phyloP scores from a whole-genome alignment of 2,797 vertebrate species.

The Macrochelys suwanniensis region DNA sequence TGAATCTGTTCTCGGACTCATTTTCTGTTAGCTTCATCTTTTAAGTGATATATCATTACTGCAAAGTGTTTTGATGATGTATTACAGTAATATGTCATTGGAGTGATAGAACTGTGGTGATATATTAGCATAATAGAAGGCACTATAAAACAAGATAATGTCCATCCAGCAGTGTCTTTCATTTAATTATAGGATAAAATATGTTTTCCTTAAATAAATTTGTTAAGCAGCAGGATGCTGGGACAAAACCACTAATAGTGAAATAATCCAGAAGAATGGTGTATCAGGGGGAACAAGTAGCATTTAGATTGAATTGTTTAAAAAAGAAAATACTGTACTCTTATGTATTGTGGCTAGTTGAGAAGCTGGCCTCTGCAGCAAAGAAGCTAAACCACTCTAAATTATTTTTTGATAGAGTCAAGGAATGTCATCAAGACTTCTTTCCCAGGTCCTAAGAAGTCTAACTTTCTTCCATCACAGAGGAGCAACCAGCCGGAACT shows the following conservation, averaged over 20 bases:
- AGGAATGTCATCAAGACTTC: constrained; percentile 58
- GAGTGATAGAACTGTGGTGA: constrained; percentile 46
- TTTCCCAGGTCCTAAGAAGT: constrained; percentile 55
- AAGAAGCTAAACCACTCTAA: constrained; percentile 32
- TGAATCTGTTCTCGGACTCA: constrained; percentile 52
- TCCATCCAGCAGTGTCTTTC: constrained; percentile 73
- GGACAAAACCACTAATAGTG: constrained; percentile 59
- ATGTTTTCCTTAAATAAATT: constrained; percentile 56
- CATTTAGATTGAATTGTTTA: constrained; percentile 15
- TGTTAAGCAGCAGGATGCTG: constrained; percentile 58
- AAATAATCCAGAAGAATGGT: constrained; percentile 1
- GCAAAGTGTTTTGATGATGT: constrained; percentile 48
- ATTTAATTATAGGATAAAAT: constrained; percentile 76
- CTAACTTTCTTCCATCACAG: constrained; percentile 53
- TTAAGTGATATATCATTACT: constrained; percentile 22
- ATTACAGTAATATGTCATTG: constrained; percentile 54
- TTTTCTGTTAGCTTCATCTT: constrained; percentile 75
- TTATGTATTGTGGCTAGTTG: constrained; percentile 24
- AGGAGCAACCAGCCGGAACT: constrained; percentile 46
- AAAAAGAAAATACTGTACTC: constrained; percentile 20
- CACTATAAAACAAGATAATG: constrained; percentile 63
- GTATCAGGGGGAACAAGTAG: constrained; percentile 31
- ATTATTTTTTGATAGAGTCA: constrained; percentile 57
- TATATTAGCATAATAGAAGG: constrained; percentile 62
- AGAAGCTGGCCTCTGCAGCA: constrained; percentile 43